Evolutionary conservation across 2,797 vertebrate species (phyloP).

Genomic region (Euphonia xanthogaster): DNA sequence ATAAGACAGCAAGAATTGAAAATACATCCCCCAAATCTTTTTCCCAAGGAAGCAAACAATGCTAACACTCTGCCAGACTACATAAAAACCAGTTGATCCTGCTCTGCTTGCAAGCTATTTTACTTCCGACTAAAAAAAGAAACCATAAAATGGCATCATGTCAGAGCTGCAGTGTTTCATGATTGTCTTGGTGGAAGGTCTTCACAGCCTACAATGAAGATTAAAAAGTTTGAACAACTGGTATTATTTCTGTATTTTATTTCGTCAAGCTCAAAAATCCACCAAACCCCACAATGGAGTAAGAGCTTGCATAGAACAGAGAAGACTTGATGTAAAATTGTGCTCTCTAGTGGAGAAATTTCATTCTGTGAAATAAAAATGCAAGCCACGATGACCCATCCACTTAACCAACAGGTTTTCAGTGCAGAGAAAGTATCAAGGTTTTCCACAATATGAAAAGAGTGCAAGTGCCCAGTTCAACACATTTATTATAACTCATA

Average conservation of each 20-base stretch:
- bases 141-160: not conserved
- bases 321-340: not conserved
- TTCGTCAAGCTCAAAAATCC: not conserved
- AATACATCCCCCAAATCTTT: not conserved
- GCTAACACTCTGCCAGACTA: not conserved
- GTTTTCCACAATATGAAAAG: not conserved
- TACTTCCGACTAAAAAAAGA: not conserved
- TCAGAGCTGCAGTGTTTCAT: not conserved
- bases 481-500: conserved; percentile 3
- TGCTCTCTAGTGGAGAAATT: conserved; percentile 23
- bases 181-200: not conserved
- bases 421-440: not conserved
- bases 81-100: not conserved
- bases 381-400: not conserved
- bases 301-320: not conserved
- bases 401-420: not conserved
- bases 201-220: not conserved
- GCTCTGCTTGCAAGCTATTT: not conserved
- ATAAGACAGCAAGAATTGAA: not conserved
- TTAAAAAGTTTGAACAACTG: not conserved
- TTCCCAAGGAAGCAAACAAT: not conserved
- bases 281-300: not conserved
- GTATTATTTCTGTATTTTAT: not conserved
- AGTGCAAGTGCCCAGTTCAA: not conserved
- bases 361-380: not conserved